Conservation (phyloP, 1,140 invertebrate species). For the Bombus fervidus region DNA sequence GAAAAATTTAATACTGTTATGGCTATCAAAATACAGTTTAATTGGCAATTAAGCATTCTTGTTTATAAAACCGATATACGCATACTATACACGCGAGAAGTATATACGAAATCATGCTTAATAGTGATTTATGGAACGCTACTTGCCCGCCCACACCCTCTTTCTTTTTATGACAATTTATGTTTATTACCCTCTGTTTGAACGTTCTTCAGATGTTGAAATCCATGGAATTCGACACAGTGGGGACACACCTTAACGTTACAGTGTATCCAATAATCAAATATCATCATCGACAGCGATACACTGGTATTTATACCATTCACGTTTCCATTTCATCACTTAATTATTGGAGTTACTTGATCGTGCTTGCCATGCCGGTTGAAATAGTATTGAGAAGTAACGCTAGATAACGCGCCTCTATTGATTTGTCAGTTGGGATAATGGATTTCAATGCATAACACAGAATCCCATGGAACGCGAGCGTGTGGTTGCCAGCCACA, state of each 20-base stretch:
- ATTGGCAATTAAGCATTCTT: too few relatives aligned
- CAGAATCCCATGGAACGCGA: constrained; percentile 58
- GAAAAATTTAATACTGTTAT: too few relatives aligned
- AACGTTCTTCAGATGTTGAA: too few relatives aligned
- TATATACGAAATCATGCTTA: not conserved
- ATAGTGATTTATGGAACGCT: not conserved
- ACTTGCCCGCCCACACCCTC: too few relatives aligned
- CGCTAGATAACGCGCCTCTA: constrained; percentile 40
- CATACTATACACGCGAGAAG: not conserved
- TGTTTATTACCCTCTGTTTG: too few relatives aligned
- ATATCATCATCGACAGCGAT: not conserved
- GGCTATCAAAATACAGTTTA: too few relatives aligned
- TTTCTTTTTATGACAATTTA: too few relatives aligned
- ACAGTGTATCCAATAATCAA: not conserved
- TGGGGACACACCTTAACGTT: not conserved
- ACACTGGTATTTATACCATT: not conserved
- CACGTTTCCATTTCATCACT: not conserved
- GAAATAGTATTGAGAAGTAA: constrained; percentile 9
- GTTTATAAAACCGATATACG: not conserved
- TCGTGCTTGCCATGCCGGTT: not conserved
- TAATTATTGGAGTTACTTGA: not conserved
- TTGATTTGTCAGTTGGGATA: constrained; percentile 62
- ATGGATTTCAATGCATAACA: constrained; percentile 64
- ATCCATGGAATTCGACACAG: too few relatives aligned
- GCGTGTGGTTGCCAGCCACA: constrained; percentile 22